Base-by-base conservation (phyloP, 1,140 invertebrate species). In the Drosophila rufa region DNA sequence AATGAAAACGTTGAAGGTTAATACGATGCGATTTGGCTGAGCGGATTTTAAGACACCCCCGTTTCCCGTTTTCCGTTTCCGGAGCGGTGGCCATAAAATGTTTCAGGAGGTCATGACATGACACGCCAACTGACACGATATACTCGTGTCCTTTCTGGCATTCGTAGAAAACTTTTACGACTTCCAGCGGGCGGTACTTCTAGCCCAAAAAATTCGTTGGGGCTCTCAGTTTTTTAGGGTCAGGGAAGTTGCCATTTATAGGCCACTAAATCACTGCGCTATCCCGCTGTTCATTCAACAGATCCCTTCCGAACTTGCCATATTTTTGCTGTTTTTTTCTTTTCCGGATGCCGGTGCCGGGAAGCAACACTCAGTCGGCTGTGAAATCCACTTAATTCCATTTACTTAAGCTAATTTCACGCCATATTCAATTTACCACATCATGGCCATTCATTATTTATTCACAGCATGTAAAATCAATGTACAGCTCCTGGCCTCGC, bases 371-470 rank as follows among this genome's bases (percentile, higher is more conserved):
- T 74, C 80, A 76, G 60, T 68, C 73, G 74, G 43, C 84, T 81
- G 84, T 89, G 66, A 90, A 89, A 89, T 89, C 85, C 85, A 76
- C 85, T 90, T 90, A 90, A 90, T 90, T 90, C 85, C 85, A 90
- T 90, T 90, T 90, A 90, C 86, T 90, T 90, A 90, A 90, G 85
- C 85, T 90, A 90, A 90, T 90, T 90, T 90, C 79, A 90, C 85
- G 85, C 85, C 85, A 90, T 90, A 90, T 90, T 90, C 85, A 90
- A 90, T 90, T 90, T 90, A 85, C 85, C 85, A 90, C 85, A 90
- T 90, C 85, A 90, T 90, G 85, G 71, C 58, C 86, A 85, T 85
- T 90, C 85, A 90, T 90, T 90, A 90, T 90, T 90, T 90, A 90
- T 90, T 90, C 85, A 90, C 70, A 85, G 84, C 86, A 90, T 90